Evolutionary conservation across 2,888 invertebrate genomes (phyloP).

Genomic region (Laothoe populi): DNA sequence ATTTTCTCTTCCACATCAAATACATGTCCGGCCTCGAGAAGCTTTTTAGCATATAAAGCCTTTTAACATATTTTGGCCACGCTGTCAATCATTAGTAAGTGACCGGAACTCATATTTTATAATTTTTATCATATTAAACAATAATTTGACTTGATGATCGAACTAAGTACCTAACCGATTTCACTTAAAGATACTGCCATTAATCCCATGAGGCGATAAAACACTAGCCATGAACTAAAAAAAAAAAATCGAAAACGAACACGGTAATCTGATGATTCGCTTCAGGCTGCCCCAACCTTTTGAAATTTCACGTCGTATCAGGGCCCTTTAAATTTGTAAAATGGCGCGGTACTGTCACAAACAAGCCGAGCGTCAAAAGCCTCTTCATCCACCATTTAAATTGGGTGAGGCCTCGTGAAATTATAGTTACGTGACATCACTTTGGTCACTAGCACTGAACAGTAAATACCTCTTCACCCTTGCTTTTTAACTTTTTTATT

Average conservation of each 20-base stretch:
- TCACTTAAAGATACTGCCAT: neutral
- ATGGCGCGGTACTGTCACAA: slow-evolving; percentile 2
- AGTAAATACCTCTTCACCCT: slow-evolving; percentile 11
- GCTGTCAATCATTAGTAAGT: too few species aligned
- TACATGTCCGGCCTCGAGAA: too few species aligned
- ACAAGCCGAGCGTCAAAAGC: slow-evolving; percentile 17
- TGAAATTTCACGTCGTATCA: slow-evolving; percentile 11
- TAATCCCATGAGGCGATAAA: neutral
- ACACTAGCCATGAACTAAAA: neutral
- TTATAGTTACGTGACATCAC: slow-evolving; percentile 22
- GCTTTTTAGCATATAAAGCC: too few species aligned
- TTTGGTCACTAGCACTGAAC: slow-evolving; percentile 7
- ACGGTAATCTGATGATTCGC: neutral
- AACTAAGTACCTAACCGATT: neutral
- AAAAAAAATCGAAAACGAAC: neutral
- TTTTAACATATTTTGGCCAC: too few species aligned
- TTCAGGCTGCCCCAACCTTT: neutral
- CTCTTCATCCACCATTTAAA: slow-evolving; percentile 14
- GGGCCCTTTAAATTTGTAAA: neutral
- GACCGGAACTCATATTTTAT: too few species aligned
- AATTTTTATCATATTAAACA: too few species aligned
- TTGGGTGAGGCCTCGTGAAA: slow-evolving; percentile 22
- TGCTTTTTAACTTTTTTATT: slow-evolving; percentile 4
- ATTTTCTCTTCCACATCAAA: too few species aligned
- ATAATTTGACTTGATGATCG: neutral